Evolutionary conservation across 2,888 invertebrate species (phyloP).

Genomic region (Drosophila mayaguana): DNA sequence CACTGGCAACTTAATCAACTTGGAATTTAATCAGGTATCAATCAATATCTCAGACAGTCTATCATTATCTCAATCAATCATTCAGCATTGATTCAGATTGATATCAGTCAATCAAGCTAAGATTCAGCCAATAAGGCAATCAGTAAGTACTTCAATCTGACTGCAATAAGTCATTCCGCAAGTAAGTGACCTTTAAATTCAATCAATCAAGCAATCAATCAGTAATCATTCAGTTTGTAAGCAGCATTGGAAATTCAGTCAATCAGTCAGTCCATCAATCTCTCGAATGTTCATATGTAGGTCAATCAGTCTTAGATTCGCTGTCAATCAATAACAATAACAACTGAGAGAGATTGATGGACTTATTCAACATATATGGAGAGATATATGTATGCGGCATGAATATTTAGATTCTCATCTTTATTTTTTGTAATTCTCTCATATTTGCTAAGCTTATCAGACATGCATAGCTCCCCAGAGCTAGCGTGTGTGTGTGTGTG

Average conservation of each 20-base stretch:
- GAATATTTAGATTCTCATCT: slow-evolving; percentile 1
- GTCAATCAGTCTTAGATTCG: too few relatives aligned
- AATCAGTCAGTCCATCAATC: background rate
- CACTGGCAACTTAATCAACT: too few relatives aligned
- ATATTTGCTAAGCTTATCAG: slow-evolving; percentile 63
- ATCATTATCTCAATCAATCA: too few relatives aligned
- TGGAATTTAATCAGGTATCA: too few relatives aligned
- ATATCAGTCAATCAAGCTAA: background rate
- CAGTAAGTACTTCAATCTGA: too few relatives aligned
- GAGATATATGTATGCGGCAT: background rate
- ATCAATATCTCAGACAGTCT: too few relatives aligned
- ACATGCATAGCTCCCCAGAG: slow-evolving; percentile 67
- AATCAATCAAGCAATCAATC: background rate
- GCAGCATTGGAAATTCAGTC: too few relatives aligned
- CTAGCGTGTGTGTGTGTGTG: background rate
- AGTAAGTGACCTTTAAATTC: too few relatives aligned
- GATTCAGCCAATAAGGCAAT: too few relatives aligned
- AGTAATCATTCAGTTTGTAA: too few relatives aligned
- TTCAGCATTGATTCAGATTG: background rate
- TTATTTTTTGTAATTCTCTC: slow-evolving; percentile 1
- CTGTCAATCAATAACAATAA: background rate
- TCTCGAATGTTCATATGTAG: background rate
- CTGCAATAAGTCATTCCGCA: background rate
- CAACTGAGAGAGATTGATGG: too few relatives aligned
- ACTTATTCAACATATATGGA: background rate